Percentiles rank a stretch among this genome's conserved stretches.
Conservation (phyloP, 2,888 invertebrate genomes). For the Ectropis crepuscularia region DNA sequence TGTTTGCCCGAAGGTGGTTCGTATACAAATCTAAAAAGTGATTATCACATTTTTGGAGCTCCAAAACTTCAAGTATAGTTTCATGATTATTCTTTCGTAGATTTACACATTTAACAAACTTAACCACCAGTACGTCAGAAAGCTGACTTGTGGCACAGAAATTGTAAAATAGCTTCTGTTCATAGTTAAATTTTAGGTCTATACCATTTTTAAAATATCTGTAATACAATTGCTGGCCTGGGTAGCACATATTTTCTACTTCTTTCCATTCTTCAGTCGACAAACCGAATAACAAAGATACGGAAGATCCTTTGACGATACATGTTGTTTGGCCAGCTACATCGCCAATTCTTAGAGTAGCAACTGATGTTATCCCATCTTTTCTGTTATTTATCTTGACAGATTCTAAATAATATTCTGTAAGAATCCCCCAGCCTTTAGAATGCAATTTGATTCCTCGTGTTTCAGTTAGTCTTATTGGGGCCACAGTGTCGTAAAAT, state of each 20-base stretch:
- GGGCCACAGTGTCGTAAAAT: conserved; percentile 55
- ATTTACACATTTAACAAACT: conserved; percentile 66
- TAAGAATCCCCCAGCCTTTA: conserved; percentile 69
- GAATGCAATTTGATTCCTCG: conserved; percentile 57
- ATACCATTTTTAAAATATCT: conserved; percentile 76
- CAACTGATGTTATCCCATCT: conserved; percentile 57
- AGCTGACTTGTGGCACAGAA: conserved; percentile 71
- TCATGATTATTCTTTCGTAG: conserved; percentile 67
- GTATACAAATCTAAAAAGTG: conserved; percentile 63
- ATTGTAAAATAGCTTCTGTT: conserved; percentile 77
- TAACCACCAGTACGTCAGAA: conserved; percentile 61
- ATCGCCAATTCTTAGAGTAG: conserved; percentile 70
- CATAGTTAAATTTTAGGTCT: conserved; percentile 58
- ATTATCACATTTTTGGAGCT: conserved; percentile 63
- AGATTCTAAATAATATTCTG: conserved; percentile 74
- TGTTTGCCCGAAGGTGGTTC: conserved; percentile 48
- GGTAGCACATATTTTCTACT: conserved; percentile 64
- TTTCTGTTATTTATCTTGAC: conserved; percentile 69
- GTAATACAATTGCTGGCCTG: conserved; percentile 72
- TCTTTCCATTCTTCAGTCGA: conserved; percentile 66
- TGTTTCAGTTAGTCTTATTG: conserved; percentile 69
- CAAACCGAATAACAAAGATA: conserved; percentile 70
- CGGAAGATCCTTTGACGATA: conserved; percentile 61
- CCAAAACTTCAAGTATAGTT: conserved; percentile 67
- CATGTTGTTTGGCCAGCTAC: conserved; percentile 70